A percentile compares a stretch with the other conserved stretches of the same genome.
These are phyloP conservation scores for Scomber colias DNA, from an alignment of 2,113 vertebrate species.

Conservation along the genomic window DNA sequence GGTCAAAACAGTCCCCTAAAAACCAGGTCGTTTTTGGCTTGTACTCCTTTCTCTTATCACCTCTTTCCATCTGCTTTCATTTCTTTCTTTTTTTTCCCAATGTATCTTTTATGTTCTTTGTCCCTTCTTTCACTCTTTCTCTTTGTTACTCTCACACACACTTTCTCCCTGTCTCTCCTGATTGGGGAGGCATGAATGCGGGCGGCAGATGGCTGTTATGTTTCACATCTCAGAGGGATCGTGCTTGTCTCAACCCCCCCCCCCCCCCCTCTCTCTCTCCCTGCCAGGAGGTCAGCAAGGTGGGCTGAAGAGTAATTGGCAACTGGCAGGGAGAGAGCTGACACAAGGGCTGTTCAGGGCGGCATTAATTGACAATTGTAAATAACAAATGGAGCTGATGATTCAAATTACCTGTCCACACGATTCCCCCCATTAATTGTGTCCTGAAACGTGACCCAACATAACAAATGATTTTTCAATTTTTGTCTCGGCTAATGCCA, in stretches of 20 bases:
- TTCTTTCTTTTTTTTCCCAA: constrained; percentile 4
- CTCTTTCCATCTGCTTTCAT: constrained; percentile 38
- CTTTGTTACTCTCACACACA: constrained; percentile 47
- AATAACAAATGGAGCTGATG: constrained; percentile 85
- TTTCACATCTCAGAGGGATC: constrained; percentile 79
- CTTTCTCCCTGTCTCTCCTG: constrained; percentile 43
- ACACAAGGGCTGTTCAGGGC: constrained; percentile 72
- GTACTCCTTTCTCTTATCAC: constrained; percentile 44
- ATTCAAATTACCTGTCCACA: constrained; percentile 83
- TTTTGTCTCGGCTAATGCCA: constrained; percentile 44
- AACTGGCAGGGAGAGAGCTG: constrained; percentile 77
- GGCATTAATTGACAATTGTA: constrained; percentile 86
- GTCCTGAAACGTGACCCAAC: constrained; percentile 81
- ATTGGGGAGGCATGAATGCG: constrained; percentile 63
- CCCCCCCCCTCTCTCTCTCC: constrained; percentile 55
- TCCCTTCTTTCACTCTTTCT: constrained; percentile 51
- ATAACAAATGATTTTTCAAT: constrained; percentile 78
- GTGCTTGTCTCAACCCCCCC: constrained; percentile 69
- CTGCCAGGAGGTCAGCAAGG: constrained; percentile 85
- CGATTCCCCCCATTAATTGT: constrained; percentile 83
- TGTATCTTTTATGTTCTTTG: constrained; percentile 48
- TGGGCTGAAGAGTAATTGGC: constrained; percentile 87
- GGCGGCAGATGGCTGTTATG: constrained; percentile 83
- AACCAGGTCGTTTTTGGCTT: constrained; percentile 49
- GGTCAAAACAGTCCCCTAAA: constrained; percentile 58